Percentiles rank a stretch among this genome's conserved stretches.
These are phyloP conservation scores for Stictocephala bisonia DNA, from an alignment of 2,888 invertebrate genomes.

Conservation along the genomic window DNA sequence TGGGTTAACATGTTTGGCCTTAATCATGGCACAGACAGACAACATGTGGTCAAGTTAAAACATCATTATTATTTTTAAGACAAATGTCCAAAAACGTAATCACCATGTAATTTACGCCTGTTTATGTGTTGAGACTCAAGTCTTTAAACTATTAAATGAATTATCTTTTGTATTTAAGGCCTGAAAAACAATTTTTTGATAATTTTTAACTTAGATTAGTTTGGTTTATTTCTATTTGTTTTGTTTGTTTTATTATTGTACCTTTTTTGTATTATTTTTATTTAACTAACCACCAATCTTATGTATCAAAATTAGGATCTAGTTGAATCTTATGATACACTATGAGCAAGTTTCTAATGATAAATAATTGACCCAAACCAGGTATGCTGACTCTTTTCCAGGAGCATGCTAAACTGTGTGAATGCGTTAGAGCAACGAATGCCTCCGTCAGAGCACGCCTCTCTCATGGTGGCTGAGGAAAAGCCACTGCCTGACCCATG, in stretches of 20 bases:
- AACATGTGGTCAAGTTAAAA: too few species aligned
- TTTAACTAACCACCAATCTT: not conserved
- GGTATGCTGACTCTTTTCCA: constrained; percentile 69
- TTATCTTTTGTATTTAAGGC: too few species aligned
- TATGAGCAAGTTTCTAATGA: constrained; percentile 40
- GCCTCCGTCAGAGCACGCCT: constrained; percentile 83
- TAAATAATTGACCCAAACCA: constrained; percentile 48
- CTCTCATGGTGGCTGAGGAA: constrained; percentile 81
- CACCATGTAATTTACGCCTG: too few species aligned
- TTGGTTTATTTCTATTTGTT: not conserved
- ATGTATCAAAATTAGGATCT: not conserved
- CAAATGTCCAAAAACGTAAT: too few species aligned
- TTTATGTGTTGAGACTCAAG: too few species aligned
- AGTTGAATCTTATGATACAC: not conserved
- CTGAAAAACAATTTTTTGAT: too few species aligned
- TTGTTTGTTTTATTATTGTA: not conserved
- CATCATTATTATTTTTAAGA: too few species aligned
- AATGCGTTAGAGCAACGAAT: constrained; percentile 92
- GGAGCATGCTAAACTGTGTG: constrained; percentile 96
- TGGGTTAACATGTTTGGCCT: too few species aligned
- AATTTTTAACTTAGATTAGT: not conserved
- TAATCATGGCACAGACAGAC: too few species aligned
- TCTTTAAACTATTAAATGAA: too few species aligned
- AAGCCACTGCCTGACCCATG: constrained; percentile 84
- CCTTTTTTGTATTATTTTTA: not conserved